Base-by-base conservation (phyloP, 2,113 vertebrate species). In the Zosterops lateralis region DNA sequence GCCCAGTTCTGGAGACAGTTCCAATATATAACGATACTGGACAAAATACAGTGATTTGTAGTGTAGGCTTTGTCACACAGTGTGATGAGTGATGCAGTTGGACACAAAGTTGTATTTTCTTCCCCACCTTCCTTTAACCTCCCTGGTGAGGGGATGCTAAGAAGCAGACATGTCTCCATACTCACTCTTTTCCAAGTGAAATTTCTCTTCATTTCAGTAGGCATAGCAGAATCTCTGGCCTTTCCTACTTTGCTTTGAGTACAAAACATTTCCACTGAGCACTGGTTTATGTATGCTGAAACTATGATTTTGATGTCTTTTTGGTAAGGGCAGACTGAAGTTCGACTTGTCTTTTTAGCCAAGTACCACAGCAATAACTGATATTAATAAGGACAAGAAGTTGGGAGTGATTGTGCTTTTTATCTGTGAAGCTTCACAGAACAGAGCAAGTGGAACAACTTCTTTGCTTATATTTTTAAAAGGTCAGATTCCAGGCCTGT, bases 391-490 rank as follows among this genome's bases (percentile, higher is more conserved):
- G 64, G 64, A 47, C 82, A 91, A 93, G 73, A 86, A 90, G 18
- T 70, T 94, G 79, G 79, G 82, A 93, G 44, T 77, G 71, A 88
- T 62, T 70, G 38, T 84, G 50, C 56, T 90, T 96, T 94, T 88
- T 90, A 94, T 93, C 88, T 93, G 72, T 93, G 92, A 94, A 93
- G 51, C 64, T 90, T 71, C 60, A 77, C 72, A 94, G 90, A 94
- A 18, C 86, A 92, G 83, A 74, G 48, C 42, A 90, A 94, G 82
- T 85, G 56, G 75, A 95, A 94, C 71, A 87, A 73, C 64, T 94
- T 45, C 8, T 94, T 94, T 95, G 92, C 66, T 95, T 96, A 57
- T 96, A 54, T 89, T 96, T 96, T 95, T 82, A 70, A 95, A 95
- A 96, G 87, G 90, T 96, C 90, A 95, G 81, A 94, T 96, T 96